Conservation (phyloP, 2,113 vertebrate genomes). For the Pycnonotus jocosus region DNA sequence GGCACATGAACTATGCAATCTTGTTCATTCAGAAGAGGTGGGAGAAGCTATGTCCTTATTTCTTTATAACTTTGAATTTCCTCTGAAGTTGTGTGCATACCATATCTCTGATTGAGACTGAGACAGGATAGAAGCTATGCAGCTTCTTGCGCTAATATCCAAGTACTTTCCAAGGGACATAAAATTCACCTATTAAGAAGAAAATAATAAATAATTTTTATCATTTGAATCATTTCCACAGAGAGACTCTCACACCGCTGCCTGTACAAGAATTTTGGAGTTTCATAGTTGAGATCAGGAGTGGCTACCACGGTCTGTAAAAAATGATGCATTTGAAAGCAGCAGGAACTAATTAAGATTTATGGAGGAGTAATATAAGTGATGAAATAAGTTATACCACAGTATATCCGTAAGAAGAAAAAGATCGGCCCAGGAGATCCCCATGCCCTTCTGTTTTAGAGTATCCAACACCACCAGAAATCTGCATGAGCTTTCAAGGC, state of each 20-base stretch:
- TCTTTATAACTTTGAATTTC: background rate
- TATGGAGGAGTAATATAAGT: background rate
- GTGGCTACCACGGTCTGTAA: background rate
- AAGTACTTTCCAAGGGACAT: background rate
- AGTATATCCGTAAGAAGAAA: background rate
- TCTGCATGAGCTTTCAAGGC: background rate
- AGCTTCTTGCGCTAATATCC: background rate
- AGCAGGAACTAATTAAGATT: background rate
- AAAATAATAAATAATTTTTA: background rate
- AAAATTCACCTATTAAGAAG: background rate
- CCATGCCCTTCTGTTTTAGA: background rate
- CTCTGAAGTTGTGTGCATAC: background rate
- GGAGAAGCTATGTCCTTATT: background rate
- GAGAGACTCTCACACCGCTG: background rate
- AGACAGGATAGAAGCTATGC: background rate
- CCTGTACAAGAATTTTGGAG: background rate
- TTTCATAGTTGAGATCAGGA: background rate
- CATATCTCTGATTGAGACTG: background rate
- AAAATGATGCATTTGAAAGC: background rate
- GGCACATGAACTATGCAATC: background rate
- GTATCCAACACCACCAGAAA: background rate
- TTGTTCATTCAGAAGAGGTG: background rate
- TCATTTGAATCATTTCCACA: background rate
- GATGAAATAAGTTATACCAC: background rate
- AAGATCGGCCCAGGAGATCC: background rate